Percentiles rank a stretch among this genome's conserved stretches.
These are phyloP conservation scores for Lithobates pipiens DNA, from an alignment of 2,797 vertebrate genomes.

Conservation along the genomic window DNA sequence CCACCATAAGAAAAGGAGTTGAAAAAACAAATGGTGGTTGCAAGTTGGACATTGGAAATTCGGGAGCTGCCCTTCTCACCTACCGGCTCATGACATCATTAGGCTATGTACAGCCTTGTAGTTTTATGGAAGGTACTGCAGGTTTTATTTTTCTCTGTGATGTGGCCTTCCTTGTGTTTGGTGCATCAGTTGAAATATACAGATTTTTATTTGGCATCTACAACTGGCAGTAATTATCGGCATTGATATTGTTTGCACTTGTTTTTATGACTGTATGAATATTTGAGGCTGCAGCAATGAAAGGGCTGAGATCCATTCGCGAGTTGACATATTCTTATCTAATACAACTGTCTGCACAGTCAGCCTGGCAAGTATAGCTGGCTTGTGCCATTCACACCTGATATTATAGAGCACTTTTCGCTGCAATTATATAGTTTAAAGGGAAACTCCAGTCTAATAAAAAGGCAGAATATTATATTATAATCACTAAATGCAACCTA, in stretches of 20 bases:
- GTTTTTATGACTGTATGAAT: conserved; percentile 4
- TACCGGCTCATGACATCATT: background rate
- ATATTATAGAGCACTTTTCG: background rate
- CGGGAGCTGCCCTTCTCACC: too few relatives aligned
- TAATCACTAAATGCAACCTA: too few relatives aligned
- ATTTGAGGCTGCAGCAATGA: background rate
- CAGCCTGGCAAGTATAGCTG: background rate
- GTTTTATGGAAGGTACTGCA: background rate
- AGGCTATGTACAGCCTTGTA: background rate
- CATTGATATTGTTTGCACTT: background rate
- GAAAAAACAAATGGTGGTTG: too few relatives aligned
- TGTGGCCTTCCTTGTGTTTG: background rate
- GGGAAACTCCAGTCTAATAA: too few relatives aligned
- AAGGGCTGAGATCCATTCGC: conserved; percentile 4
- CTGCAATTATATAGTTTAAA: too few relatives aligned
- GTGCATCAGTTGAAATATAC: background rate
- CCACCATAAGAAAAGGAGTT: too few relatives aligned
- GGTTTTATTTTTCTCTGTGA: background rate
- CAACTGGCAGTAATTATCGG: background rate
- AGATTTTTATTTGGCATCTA: conserved; percentile 4
- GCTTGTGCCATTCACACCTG: background rate
- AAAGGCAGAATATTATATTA: too few relatives aligned
- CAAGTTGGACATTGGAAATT: too few relatives aligned
- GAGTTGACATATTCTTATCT: background rate
- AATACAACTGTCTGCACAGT: background rate